Evolutionary conservation across 2,797 vertebrate genomes (phyloP), one percentile per base, ranked within the genome.

Genomic region (Myripristis jacobus): DNA sequence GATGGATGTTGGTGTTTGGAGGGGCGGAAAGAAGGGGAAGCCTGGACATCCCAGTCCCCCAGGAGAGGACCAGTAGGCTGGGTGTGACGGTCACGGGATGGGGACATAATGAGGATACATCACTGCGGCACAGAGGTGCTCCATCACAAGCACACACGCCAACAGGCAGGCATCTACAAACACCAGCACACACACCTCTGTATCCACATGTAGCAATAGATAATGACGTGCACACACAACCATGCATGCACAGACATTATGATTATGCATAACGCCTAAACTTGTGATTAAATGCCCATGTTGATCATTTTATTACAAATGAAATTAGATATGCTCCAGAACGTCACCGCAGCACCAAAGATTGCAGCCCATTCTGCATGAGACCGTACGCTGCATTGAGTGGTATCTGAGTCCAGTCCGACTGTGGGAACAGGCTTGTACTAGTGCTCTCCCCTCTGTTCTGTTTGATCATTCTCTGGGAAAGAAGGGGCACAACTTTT

Each of bases 61-160:
- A 73, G 73, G 88, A 88, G 83, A 83, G 77, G 80, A 80, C 78
- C 83, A 72, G 80, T 67, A 64, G 82, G 81, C 81, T 68, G 83
- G 81, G 82, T 88, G 82, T 91, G 90, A 90, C 82, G 64, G 88
- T 90, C 90, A 86, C 70, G 47, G 85, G 81, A 91, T 46, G 73
- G 67, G 64, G 77, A 73, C 70, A 88, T 93, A 93, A 94, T 91
- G 90, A 92, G 91, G 88, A 93, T 92, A 64, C 92, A 93, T 93
- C 91, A 91, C 90, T 85, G 81, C 75, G 70, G 83, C 87, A 87
- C 90, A 70, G 80, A 89, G 89, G 87, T 90, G 74, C 88, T 91
- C 83, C 67, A 81, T 92, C 92, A 89, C 36, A 46, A 38, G n/a
- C 53, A 36, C 3, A 41, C 58, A 57, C 43, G 58, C 55, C 19